Conservation (phyloP, 2,797 vertebrate species). For the Lerista edwardsae region DNA sequence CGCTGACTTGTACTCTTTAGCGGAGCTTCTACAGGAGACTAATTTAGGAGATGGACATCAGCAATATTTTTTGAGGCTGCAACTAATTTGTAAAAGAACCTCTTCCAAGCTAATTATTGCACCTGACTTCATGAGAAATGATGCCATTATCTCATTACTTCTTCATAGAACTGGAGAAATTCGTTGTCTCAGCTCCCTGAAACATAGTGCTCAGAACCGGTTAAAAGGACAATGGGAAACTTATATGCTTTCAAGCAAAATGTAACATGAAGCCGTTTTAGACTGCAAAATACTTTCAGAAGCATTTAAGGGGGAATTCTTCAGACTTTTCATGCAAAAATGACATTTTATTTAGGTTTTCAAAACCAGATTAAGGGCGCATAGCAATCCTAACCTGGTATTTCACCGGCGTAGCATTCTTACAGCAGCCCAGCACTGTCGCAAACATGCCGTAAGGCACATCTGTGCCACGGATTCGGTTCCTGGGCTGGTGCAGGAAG, state of each 20-base stretch:
- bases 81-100: slow-evolving; percentile 24
- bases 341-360: background rate
- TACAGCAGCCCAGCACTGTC: no score
- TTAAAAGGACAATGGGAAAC: background rate
- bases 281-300: background rate
- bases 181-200: background rate
- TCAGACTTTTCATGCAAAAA: background rate
- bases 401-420: no score
- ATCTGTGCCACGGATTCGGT: no score
- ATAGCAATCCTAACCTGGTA: no score
- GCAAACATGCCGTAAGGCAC: no score
- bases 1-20: slow-evolving; percentile 31
- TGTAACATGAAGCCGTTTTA: background rate
- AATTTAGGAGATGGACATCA: slow-evolving; percentile 50
- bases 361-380: background rate
- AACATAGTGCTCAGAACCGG: background rate
- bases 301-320: background rate
- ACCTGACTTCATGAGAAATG: slow-evolving; percentile 37
- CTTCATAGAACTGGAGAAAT: background rate
- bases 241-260: background rate
- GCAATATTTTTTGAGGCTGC: slow-evolving; percentile 26
- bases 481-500: no score
- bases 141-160: background rate
- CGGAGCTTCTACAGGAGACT: slow-evolving; percentile 21
- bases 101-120: slow-evolving; percentile 39